phyloP scores from a whole-genome alignment of 1,140 invertebrate genomes.

The Macrocentrus cingulum region DNA sequence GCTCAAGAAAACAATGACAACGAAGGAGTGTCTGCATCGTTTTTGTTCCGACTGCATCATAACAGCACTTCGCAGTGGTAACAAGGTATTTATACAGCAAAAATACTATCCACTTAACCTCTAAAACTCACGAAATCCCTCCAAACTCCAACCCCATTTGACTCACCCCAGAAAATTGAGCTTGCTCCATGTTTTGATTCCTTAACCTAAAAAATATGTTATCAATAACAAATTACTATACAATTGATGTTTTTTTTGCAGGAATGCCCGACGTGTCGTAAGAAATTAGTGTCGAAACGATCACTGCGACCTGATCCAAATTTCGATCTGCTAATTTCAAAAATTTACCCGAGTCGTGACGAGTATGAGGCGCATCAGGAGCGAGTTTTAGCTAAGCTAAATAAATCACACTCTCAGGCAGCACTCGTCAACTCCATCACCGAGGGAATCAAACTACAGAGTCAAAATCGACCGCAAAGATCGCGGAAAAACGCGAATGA shows the following conservation, averaged over 20 bases:
- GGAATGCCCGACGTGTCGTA: conserved; percentile 86
- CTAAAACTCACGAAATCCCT: too few relatives aligned
- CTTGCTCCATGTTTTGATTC: neutral
- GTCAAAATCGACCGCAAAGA: conserved; percentile 82
- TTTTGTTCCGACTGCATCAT: conserved; percentile 99
- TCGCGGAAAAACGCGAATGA: conserved; percentile 68
- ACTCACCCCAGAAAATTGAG: too few relatives aligned
- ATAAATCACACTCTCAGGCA: conserved; percentile 90
- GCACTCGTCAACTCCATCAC: conserved; percentile 93
- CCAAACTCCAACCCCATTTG: too few relatives aligned
- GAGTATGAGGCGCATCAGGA: conserved; percentile 98
- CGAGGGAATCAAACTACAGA: conserved; percentile 92
- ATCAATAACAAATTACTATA: neutral
- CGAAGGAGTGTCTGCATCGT: conserved; percentile 98
- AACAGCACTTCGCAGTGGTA: conserved; percentile 94
- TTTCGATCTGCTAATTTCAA: conserved; percentile 96
- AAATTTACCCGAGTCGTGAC: conserved; percentile 96
- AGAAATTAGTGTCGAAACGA: conserved; percentile 97
- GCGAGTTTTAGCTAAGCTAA: conserved; percentile 89
- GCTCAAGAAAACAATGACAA: conserved; percentile 99
- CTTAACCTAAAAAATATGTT: too few relatives aligned
- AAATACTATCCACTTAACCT: too few relatives aligned
- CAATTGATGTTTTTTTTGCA: neutral
- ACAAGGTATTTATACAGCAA: conserved; percentile 67
- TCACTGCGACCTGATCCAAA: conserved; percentile 96